Evolutionary conservation across 2,888 invertebrate species (phyloP).

Genomic region (Tholera decimalis): DNA sequence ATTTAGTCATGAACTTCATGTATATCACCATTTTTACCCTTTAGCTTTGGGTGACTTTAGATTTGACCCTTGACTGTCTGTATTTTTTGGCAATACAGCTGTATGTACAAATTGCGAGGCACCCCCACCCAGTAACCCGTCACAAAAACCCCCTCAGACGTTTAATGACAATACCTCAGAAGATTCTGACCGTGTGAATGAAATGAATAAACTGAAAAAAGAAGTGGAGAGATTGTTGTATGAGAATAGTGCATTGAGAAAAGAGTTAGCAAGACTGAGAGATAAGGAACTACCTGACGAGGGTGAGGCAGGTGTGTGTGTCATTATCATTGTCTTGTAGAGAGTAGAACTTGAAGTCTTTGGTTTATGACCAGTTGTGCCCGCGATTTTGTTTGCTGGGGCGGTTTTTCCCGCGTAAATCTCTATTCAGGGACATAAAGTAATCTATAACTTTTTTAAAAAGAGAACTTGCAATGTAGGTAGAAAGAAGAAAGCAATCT

Average conservation of each 20-base stretch:
- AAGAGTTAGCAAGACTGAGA: constrained; percentile 75
- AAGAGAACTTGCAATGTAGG: too few relatives aligned
- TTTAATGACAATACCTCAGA: constrained; percentile 26
- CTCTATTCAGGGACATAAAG: too few relatives aligned
- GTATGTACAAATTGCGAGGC: constrained; percentile 63
- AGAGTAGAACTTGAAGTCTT: not conserved
- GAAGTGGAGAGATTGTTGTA: constrained; percentile 73
- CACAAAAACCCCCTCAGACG: constrained; percentile 15
- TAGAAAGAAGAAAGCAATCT: too few relatives aligned
- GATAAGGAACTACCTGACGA: constrained; percentile 39
- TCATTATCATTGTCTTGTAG: constrained; percentile 50
- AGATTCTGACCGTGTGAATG: constrained; percentile 62
- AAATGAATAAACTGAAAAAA: constrained; percentile 71
- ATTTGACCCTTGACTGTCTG: not conserved
- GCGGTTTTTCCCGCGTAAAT: too few relatives aligned
- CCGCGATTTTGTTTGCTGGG: too few relatives aligned
- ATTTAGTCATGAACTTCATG: not conserved
- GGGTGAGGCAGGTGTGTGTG: constrained; percentile 65
- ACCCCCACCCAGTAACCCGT: not conserved
- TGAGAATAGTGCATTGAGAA: constrained; percentile 79
- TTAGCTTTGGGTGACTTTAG: not conserved
- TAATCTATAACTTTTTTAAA: too few relatives aligned
- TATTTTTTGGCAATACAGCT: constrained; percentile 63
- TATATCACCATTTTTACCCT: not conserved
- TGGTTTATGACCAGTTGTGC: too few relatives aligned